Evolutionary conservation across 2,797 vertebrate genomes (phyloP), one percentile per base, ranked within the genome.

Genomic region (Microctenopoma stevenorrisi): DNA sequence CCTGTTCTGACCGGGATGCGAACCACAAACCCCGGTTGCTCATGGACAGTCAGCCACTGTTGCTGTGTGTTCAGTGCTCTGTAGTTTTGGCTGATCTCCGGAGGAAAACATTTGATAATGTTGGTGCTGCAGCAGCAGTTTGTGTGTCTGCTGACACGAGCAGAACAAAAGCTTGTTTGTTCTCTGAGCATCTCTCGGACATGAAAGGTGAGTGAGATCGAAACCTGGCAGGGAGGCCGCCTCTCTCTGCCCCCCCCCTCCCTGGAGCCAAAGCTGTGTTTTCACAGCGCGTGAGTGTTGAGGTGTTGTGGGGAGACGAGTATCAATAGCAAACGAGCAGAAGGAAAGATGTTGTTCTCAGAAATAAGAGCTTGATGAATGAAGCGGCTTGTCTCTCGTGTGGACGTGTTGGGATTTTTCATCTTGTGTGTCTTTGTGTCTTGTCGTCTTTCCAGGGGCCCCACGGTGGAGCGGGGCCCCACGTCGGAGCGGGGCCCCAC

Each of bases 121-220:
- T 22, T 9, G 0, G 9, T 15, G 9, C 33, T 1, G n/a, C 62
- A 53, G 62, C 11, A 33, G 28, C 40, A 63, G 35, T 28, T 49
- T 12, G 53, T 66, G 35, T 68, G 15, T 59, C 14, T 60, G 67
- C 58, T 40, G 65, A 55, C 61, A 14, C 0, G 28, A 64, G 72
- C 57, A 50, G 67, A 86, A 90, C 87, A 90, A 64, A 61, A 42
- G 78, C 22, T 15, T 35, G 74, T 75, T 83, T 89, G 86, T 87
- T 85, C 79, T 72, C 48, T 0, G 55, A 16, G 64, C 48, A 30
- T 69, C 65, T 73, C 77, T 68, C 64, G 40, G 64, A 73, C 62
- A 65, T 71, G 65, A 72, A 79, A 80, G 79, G 81, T 81, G 86
- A 86, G 73, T 3, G 3, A 55, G 76, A 87, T 86, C 70, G 79